phyloP scores from a whole-genome alignment of 1,140 invertebrate species.

The Tetramorium alpestre region DNA sequence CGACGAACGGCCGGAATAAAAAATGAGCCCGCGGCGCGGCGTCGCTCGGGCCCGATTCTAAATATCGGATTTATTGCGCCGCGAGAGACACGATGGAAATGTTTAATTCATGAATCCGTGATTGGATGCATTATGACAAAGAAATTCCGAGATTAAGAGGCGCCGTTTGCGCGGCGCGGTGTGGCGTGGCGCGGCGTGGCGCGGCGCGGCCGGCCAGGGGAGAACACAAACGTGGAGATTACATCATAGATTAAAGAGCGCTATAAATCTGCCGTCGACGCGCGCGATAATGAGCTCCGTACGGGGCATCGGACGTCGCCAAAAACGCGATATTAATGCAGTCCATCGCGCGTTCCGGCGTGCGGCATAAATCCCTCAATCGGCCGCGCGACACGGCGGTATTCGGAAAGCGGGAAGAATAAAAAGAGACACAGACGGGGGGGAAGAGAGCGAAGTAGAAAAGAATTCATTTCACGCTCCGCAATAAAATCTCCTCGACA shows the following conservation, averaged over 20 bases:
- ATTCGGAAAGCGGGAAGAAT: neutral
- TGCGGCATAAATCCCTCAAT: constrained; percentile 67
- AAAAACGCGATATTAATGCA: constrained; percentile 74
- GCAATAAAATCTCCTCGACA: constrained; percentile 23
- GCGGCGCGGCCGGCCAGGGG: neutral
- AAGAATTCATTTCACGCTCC: neutral
- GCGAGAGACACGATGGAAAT: constrained; percentile 56
- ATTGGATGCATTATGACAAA: constrained; percentile 67
- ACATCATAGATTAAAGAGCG: constrained; percentile 74
- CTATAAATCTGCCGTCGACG: constrained; percentile 69
- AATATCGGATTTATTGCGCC: constrained; percentile 64
- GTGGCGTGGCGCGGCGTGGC: neutral
- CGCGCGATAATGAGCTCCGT: constrained; percentile 71
- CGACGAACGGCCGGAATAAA: constrained; percentile 46
- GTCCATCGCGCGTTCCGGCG: constrained; percentile 62
- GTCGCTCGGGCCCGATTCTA: constrained; percentile 58
- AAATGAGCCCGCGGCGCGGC: constrained; percentile 24
- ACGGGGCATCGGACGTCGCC: constrained; percentile 71
- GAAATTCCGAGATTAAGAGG: constrained; percentile 72
- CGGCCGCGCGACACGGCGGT: constrained; percentile 29
- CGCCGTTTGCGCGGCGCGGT: constrained; percentile 51
- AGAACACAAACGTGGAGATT: constrained; percentile 69
- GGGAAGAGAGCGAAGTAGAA: neutral
- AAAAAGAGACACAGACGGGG: neutral
- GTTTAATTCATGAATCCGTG: constrained; percentile 59